Evolutionary conservation across 1,140 invertebrate species (phyloP), one percentile per base, ranked within the genome.

Genomic region (Saccostrea glomerata): DNA sequence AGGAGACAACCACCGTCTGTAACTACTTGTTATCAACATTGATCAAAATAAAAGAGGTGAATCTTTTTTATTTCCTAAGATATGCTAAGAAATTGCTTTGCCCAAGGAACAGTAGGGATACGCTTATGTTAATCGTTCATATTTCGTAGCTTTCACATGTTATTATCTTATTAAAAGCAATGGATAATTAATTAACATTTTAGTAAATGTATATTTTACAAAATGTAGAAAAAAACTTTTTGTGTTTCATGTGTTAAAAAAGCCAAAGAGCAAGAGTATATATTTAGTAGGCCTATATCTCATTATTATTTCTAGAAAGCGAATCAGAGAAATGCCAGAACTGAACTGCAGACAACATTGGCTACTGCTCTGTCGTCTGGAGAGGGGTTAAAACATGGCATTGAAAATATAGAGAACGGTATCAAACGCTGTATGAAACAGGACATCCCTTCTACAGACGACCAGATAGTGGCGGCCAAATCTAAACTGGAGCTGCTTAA

Each of bases 21-120:
- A 90, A 90, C 54, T 90, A 90, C 63, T 73, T 90, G 7, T 9
- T 90, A 5, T 89, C 90, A 2, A 87, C 90, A 54, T 23, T 82
- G 7, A 56, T 55, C 5, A 58, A 54, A 40, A 15, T 30, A 23
- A 40, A 82, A 55, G 77, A 85, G 54, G 70, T 85, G 60, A 84
- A 12, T 47, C 40, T n/a, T 54, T 84, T 6, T 3, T 55, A 84
- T 56, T 12, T 30, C 2, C 25, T 82, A 47, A 11, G 30, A 36
- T 30, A 7, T 66, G 23, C 17, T 66, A 47, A 47, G 40, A 47
- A 47, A 6, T 47, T 6, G 40, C 40, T 47, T 47, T 47, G 40
- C 2, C 6, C 47, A 47, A 47, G 9, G 47, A 47, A 47, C 47
- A 47, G 1, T 47, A 6, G 30, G 30, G 30, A 36, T 36, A 36